phyloP scores from a whole-genome alignment of 2,888 invertebrate species.

The Brassicogethes aeneus region DNA sequence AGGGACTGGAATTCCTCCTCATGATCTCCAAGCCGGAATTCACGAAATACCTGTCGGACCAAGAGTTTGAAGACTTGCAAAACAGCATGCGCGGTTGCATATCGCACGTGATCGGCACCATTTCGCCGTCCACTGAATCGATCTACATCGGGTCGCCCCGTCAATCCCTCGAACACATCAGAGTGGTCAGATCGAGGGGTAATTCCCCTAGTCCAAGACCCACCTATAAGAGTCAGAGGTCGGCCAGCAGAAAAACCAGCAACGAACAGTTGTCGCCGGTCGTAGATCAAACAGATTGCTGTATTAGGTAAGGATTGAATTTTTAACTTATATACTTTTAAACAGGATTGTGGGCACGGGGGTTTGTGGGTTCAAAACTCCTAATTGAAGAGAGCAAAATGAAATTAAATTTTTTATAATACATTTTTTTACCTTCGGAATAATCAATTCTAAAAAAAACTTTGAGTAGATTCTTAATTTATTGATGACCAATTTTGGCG shows the following conservation, averaged over 20 bases:
- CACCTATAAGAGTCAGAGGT: constrained; percentile 36
- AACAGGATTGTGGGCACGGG: no score
- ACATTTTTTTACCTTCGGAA: no score
- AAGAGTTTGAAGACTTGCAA: constrained; percentile 74
- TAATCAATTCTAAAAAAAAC: no score
- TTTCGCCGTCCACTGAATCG: constrained; percentile 34
- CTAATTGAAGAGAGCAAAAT: no score
- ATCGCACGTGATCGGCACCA: constrained; percentile 69
- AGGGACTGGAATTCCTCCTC: constrained; percentile 80
- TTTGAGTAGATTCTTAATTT: no score
- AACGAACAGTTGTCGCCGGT: constrained; percentile 30
- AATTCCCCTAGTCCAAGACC: constrained; percentile 38
- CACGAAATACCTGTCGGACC: constrained; percentile 64
- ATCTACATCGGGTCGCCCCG: constrained; percentile 33
- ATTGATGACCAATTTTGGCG: no score
- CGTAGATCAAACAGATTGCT: constrained; percentile 22
- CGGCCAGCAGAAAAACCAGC: constrained; percentile 32
- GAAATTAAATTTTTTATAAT: no score
- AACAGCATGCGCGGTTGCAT: constrained; percentile 75
- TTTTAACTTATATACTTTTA: no score
- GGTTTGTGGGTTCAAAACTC: no score
- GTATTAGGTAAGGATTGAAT: constrained; percentile 15
- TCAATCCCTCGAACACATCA: constrained; percentile 29
- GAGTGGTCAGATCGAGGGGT: constrained; percentile 31
- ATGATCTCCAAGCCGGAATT: constrained; percentile 78